Conservation (phyloP, 2,113 vertebrate genomes). For the Orthochromis malagaraziensis region DNA sequence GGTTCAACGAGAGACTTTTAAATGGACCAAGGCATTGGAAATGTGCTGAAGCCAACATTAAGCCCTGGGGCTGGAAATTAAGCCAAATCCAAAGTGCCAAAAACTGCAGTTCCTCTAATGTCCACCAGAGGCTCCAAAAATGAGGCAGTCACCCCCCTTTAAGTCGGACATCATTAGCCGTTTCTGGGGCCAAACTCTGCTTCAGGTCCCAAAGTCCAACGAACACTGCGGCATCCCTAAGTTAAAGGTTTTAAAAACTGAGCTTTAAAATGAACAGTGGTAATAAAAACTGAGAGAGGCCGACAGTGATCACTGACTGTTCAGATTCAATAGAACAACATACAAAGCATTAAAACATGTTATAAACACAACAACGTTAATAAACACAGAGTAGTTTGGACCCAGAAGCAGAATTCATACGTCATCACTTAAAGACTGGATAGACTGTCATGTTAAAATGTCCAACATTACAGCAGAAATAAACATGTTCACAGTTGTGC, state of each 20-base stretch:
- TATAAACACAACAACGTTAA: background rate
- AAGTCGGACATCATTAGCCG: fast-evolving
- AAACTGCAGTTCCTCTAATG: background rate
- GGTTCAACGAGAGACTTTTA: fast-evolving
- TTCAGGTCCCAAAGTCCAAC: background rate
- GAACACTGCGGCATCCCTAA: background rate
- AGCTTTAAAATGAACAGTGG: background rate
- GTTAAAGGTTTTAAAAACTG: background rate
- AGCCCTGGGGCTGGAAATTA: background rate
- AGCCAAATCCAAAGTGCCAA: background rate
- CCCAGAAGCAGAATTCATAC: background rate
- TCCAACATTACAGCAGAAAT: background rate
- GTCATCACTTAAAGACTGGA: background rate
- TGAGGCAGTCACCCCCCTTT: background rate
- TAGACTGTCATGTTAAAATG: background rate
- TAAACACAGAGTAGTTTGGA: background rate
- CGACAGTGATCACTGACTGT: background rate
- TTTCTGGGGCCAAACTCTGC: background rate
- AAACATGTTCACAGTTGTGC: background rate
- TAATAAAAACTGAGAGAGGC: background rate
- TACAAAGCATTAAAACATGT: background rate
- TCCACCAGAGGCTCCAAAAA: background rate
- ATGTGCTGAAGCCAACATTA: background rate
- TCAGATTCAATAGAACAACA: background rate
- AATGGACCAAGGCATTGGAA: background rate